Evolutionary conservation across 2,888 invertebrate genomes (phyloP).

Genomic region (Linhomoeus sp.): DNA sequence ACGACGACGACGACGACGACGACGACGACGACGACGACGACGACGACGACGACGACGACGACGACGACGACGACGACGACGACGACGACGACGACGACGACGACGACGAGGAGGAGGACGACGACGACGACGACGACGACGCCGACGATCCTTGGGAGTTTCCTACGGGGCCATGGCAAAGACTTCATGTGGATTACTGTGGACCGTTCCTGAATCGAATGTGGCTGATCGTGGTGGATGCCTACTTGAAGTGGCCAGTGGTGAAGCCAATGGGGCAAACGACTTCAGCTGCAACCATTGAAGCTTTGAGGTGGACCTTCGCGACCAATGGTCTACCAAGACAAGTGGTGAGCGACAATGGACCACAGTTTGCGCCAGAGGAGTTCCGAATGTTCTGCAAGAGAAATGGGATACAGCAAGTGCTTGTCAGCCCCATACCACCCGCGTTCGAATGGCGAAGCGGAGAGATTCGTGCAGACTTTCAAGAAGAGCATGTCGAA

Average conservation of each 20-base stretch:
- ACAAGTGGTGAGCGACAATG: slow-evolving; percentile 15
- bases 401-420: slow-evolving; percentile 2
- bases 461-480: slow-evolving; percentile 5
- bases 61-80: too few relatives aligned
- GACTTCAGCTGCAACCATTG: slow-evolving; percentile 6
- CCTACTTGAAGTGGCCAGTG: slow-evolving; percentile 15
- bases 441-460: slow-evolving; percentile 6
- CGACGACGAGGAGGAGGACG: too few relatives aligned
- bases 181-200: slow-evolving; percentile 3
- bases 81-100: too few relatives aligned
- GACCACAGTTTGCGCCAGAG: slow-evolving; percentile 12
- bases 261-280: slow-evolving; percentile 7
- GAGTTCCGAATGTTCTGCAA: slow-evolving; percentile 14
- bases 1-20: too few relatives aligned
- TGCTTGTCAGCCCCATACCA: not conserved
- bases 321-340: slow-evolving; percentile 14
- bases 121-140: too few relatives aligned
- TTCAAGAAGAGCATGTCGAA: not conserved
- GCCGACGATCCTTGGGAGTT: slow-evolving; percentile 1
- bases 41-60: too few relatives aligned
- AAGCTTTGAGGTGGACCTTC: slow-evolving; percentile 9
- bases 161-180: not conserved
- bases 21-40: too few relatives aligned
- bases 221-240: slow-evolving; percentile 15
- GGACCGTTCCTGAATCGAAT: slow-evolving; percentile 9